Percentiles rank a stretch among this genome's conserved stretches.
Evolutionary conservation across 2,797 vertebrate species (phyloP).

Genomic region (Acipenser oxyrinchus): DNA sequence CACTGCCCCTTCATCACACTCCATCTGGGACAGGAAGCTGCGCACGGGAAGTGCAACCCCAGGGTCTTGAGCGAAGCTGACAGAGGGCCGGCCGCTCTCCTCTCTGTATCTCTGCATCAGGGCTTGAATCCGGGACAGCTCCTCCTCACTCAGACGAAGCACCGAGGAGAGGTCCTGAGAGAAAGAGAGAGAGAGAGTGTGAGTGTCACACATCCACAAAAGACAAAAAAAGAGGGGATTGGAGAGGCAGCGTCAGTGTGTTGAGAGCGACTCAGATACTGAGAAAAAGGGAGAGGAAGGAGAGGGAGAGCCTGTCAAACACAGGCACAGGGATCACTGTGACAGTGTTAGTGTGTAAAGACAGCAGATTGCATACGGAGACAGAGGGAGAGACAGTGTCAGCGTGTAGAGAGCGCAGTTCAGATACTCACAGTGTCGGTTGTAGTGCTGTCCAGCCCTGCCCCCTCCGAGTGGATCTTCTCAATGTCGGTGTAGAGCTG

Average conservation of each 20-base stretch:
- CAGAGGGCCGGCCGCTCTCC: conserved; percentile 54
- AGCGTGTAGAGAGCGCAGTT: not conserved
- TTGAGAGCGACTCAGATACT: too few relatives aligned
- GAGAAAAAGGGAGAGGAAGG: too few relatives aligned
- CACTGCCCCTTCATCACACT: conserved; percentile 65
- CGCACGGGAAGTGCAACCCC: conserved; percentile 55
- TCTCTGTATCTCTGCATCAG: conserved; percentile 72
- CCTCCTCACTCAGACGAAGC: conserved; percentile 57
- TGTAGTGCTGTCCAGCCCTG: conserved; percentile 32
- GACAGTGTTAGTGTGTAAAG: too few relatives aligned
- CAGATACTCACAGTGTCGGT: conserved; percentile 55
- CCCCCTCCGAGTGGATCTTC: conserved; percentile 54
- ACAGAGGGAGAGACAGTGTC: not conserved
- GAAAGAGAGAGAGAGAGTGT: not conserved
- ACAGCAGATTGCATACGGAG: not conserved
- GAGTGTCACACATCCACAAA: not conserved
- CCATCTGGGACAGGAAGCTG: conserved; percentile 78
- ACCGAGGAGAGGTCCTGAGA: conserved; percentile 8
- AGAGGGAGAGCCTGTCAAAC: too few relatives aligned
- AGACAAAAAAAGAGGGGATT: too few relatives aligned
- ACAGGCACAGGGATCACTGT: too few relatives aligned
- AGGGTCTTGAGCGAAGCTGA: conserved; percentile 69
- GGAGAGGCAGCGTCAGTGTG: too few relatives aligned
- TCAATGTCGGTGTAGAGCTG: conserved; percentile 78
- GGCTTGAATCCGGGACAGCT: conserved; percentile 61